Base-by-base conservation (phyloP, 1,140 invertebrate species). In the Leptopilina boulardi region DNA sequence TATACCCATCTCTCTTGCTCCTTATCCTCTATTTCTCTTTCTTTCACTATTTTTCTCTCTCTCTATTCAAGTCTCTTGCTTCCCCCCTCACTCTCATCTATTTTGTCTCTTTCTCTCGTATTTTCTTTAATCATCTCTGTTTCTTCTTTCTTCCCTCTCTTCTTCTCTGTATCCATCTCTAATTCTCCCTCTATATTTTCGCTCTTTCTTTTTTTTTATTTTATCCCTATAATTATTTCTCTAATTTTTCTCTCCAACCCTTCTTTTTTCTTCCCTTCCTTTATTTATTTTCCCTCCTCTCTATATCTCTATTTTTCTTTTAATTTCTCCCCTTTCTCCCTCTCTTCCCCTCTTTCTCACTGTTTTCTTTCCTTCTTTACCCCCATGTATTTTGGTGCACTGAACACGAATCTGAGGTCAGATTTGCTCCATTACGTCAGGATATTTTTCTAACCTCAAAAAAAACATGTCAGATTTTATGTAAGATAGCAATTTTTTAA, bases 1-100 rank as follows among this genome's bases (percentile, higher is more conserved):
- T 56, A 54, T 26, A 10, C 34, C 38, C 19, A 54, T n/a, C 51
- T 76, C 74, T 34, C 56, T 66, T 54, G 13, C 71, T 66, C n/a
- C 26, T 44, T 75, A 74, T 70, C 75, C 75, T 82, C 76, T 77
- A 77, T 79, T 79, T 77, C 74, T 70, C 66, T 80, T n/a, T 15
- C 66, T 19, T 59, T 71, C 34, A 13, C 18, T 51, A n/a, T 19
- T 54, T 13, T 34, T 42, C 21, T 26, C 70, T 75, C 30, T 19
- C 30, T 72, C 71, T 5, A 70, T n/a, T 23, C 71, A 51, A 74
- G 4, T 80, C 75, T 80, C 75, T 34, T 6, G 38, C 70, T 66
- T 77, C 73, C 44, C 23, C 54, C n/a, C n/a, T n/a, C n/a, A n/a
- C n/a, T n/a, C n/a, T n/a, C n/a, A n/a, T n/a, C n/a, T n/a, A n/a